Evolutionary conservation across 2,888 invertebrate species (phyloP).

Genomic region (Alloplasta piceator): DNA sequence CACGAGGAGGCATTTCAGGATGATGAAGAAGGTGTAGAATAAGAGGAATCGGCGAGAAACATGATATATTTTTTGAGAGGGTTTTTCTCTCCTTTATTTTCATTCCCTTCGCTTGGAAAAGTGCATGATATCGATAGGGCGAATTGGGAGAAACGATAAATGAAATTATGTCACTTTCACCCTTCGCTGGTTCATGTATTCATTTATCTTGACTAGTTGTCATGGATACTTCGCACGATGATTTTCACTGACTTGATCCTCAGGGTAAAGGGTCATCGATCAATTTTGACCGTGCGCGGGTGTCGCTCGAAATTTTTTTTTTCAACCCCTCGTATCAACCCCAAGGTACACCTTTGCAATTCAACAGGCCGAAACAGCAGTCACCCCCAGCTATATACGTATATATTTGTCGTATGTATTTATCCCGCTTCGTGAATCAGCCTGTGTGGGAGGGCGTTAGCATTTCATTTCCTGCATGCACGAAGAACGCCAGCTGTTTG

Average conservation of each 20-base stretch:
- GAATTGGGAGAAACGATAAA: slow-evolving; percentile 44
- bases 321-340: not conserved
- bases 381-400: slow-evolving; percentile 27
- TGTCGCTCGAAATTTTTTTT: slow-evolving; percentile 13
- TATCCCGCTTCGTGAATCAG: slow-evolving; percentile 54
- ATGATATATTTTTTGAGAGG: slow-evolving; percentile 4
- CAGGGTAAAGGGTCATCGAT: slow-evolving; percentile 27
- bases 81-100: not conserved
- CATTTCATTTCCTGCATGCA: slow-evolving; percentile 78
- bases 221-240: slow-evolving; percentile 16
- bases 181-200: not conserved
- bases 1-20: not conserved
- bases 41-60: slow-evolving; percentile 29
- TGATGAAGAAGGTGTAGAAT: slow-evolving; percentile 22
- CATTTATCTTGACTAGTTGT: not conserved
- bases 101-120: slow-evolving; percentile 31
- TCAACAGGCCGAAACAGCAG: slow-evolving; percentile 51
- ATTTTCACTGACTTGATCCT: slow-evolving; percentile 3
- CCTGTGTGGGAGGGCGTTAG: slow-evolving; percentile 48
- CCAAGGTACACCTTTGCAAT: slow-evolving; percentile 47
- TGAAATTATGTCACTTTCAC: slow-evolving; percentile 35
- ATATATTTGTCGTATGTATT: slow-evolving; percentile 10
- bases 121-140: slow-evolving; percentile 50
- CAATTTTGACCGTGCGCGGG: slow-evolving; percentile 4
- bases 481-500: slow-evolving; percentile 76